phyloP scores from a whole-genome alignment of 2,113 vertebrate genomes.

The Terrapene triunguis region DNA sequence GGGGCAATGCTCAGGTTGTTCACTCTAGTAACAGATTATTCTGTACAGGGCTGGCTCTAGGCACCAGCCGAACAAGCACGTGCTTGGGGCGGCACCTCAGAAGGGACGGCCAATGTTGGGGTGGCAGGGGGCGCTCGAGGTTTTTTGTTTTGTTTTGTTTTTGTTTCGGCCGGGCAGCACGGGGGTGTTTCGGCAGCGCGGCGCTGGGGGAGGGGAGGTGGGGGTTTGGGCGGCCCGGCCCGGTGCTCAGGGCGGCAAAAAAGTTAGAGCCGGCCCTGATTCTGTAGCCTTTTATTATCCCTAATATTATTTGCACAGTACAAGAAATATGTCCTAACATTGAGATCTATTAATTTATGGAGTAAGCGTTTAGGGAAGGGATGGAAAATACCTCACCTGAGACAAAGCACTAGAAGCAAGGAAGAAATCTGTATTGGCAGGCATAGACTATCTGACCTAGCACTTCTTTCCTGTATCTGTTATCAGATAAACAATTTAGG shows the following conservation, averaged over 20 bases:
- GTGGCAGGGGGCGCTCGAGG: too few species aligned
- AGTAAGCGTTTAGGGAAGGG: background rate
- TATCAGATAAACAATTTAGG: background rate
- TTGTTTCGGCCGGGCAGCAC: too few species aligned
- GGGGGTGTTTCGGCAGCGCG: too few species aligned
- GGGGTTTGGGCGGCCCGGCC: too few species aligned
- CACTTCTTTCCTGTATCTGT: background rate
- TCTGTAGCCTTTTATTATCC: background rate
- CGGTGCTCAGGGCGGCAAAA: too few species aligned
- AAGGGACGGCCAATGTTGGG: too few species aligned
- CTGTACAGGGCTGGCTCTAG: background rate
- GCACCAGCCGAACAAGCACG: too few species aligned
- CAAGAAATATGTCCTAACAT: background rate
- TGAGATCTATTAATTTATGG: background rate
- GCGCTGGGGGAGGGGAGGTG: too few species aligned
- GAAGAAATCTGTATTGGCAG: background rate
- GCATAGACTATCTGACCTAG: background rate
- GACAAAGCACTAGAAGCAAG: background rate
- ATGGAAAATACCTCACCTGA: background rate
- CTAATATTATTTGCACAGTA: background rate
- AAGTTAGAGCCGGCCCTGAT: background rate
- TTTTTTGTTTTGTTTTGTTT: too few species aligned
- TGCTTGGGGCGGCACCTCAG: too few species aligned
- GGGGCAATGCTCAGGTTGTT: background rate
- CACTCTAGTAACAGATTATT: background rate